phyloP scores from a whole-genome alignment of 2,113 vertebrate species.

The Plecotus auritus region DNA sequence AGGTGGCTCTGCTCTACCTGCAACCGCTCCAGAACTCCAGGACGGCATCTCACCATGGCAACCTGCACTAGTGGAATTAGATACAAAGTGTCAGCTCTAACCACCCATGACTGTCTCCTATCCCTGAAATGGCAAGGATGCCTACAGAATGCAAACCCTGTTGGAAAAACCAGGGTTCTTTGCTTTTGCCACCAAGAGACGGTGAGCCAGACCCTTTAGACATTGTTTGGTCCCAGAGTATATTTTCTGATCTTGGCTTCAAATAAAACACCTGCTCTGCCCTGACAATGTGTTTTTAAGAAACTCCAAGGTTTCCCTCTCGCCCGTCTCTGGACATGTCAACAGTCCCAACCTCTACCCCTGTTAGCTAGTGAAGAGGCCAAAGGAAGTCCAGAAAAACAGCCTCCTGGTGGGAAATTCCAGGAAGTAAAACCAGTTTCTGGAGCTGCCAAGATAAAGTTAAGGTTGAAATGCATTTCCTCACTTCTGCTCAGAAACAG shows the following conservation, averaged over 20 bases:
- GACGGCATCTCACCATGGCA: background rate
- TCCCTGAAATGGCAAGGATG: background rate
- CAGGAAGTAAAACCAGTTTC: constrained; percentile 11
- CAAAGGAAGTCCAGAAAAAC: background rate
- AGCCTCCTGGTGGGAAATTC: background rate
- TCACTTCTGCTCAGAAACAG: constrained; percentile 23
- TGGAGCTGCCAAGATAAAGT: constrained; percentile 31
- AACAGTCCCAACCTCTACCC: background rate
- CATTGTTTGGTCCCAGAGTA: background rate
- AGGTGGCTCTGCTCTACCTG: background rate
- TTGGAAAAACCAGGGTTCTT: background rate
- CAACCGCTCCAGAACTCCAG: background rate
- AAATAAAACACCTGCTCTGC: background rate
- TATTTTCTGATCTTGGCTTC: background rate
- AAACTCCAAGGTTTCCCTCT: background rate
- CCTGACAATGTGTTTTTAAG: background rate
- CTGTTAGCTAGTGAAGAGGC: background rate
- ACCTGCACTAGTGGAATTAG: background rate
- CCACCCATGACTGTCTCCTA: background rate
- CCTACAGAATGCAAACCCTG: background rate
- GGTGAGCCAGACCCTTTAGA: background rate
- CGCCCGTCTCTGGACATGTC: background rate
- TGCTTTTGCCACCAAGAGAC: background rate
- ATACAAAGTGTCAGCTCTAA: background rate
- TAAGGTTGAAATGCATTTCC: constrained; percentile 35